Conservation (phyloP, 1,140 invertebrate species). For the Platorchestia sp. region DNA sequence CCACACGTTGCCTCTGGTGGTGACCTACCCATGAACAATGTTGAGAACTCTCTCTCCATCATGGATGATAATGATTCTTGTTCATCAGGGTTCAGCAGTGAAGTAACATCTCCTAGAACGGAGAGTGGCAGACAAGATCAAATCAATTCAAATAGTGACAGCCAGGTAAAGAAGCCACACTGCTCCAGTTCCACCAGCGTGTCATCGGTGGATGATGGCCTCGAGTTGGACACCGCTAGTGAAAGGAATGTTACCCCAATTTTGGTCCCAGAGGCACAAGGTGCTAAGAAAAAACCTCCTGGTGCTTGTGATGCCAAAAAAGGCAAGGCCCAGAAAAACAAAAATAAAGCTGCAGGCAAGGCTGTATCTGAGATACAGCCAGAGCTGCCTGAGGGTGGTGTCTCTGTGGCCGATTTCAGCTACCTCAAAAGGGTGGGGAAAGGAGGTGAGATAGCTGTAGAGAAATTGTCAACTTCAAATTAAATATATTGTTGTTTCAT, state of each 20-base stretch:
- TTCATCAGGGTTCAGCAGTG: slow-evolving; percentile 37
- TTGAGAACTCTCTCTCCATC: background rate
- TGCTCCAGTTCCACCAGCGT: background rate
- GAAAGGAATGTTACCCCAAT: background rate
- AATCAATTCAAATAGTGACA: background rate
- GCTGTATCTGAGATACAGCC: background rate
- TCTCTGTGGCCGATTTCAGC: slow-evolving; percentile 38
- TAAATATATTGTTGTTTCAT: background rate
- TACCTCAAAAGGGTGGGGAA: slow-evolving; percentile 39
- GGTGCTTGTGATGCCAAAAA: slow-evolving; percentile 15
- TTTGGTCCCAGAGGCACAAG: background rate
- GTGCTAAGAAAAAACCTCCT: background rate
- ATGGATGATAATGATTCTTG: slow-evolving; percentile 33
- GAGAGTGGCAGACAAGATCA: background rate
- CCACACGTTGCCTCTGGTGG: background rate
- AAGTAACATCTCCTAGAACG: background rate
- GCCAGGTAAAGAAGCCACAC: background rate
- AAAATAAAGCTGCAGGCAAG: background rate
- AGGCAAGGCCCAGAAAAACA: background rate
- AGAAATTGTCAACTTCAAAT: background rate
- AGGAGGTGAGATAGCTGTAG: background rate
- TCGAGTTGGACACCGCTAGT: background rate
- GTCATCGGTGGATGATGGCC: slow-evolving; percentile 13
- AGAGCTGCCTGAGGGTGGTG: background rate
- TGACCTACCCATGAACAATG: background rate